Base-by-base conservation (phyloP, 2,888 invertebrate genomes). In the Suillia variegata region DNA sequence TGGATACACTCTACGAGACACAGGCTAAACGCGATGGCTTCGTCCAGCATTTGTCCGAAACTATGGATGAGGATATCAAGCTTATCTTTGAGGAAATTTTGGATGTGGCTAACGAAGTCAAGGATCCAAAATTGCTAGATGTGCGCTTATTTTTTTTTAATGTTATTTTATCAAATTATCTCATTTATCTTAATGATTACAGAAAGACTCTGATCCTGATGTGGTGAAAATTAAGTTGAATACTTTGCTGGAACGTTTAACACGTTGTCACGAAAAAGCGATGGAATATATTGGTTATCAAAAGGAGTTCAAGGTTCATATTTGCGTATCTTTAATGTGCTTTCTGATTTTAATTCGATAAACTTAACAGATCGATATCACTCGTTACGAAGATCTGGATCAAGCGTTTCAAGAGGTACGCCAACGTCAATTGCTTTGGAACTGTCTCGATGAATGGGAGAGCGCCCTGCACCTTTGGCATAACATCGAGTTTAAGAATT, bases 381-480 rank as follows among this genome's bases (percentile, higher is more conserved):
- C 92, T 0, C 86, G 93, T 72, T 88, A 92, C 75, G 94, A 94
- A 67, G 87, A 89, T 62, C 83, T 96, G 64, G 93, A 94, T 55
- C 89, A 91, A 76, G 89, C 92, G 0, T 87, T 89, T 68, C 89
- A 87, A 64, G 92, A 94, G 66, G 88, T 95, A 2, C 91, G 89
- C 76, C 83, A 94, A 42, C 87, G 94, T 34, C 89, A 89, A 75
- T 84, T 91, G 55, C 83, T 96, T 0, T 94, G 94, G 92, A 89
- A 89, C 51, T 89, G 90, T 38, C 84, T 91, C 1, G 88, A 87
- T 58, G 86, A 88, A 54, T 95, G 94, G 94, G 87, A 87, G 13
- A 85, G 85, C 3, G 80, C 87, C 2, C 84, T 88, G 10, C 78
- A 85, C 2, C 84, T 85, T 47, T 94, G 93, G 93, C 87, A 86